phyloP scores from a whole-genome alignment of 2,888 invertebrate genomes.

The Lacanobia oleracea region DNA sequence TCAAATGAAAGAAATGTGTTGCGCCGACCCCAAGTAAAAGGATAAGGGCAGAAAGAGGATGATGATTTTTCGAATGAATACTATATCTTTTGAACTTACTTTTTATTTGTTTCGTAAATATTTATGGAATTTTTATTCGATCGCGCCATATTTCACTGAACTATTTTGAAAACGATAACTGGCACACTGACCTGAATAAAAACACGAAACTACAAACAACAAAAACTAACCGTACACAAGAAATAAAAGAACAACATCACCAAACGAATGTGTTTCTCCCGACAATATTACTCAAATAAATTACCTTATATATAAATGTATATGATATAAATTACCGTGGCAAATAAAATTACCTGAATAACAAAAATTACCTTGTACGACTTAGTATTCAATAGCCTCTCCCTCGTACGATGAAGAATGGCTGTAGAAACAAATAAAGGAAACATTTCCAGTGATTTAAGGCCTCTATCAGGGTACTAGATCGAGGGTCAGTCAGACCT shows the following conservation, averaged over 20 bases:
- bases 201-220: neutral
- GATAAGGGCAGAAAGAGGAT: too few species aligned
- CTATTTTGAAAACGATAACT: neutral
- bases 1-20: too few species aligned
- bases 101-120: neutral
- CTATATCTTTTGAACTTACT: neutral
- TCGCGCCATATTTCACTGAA: neutral
- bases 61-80: too few species aligned
- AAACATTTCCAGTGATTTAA: slow-evolving; percentile 69
- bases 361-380: slow-evolving; percentile 57
- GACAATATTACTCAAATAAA: slow-evolving; percentile 43
- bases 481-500: slow-evolving; percentile 64
- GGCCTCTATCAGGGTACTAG: slow-evolving; percentile 63
- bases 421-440: slow-evolving; percentile 70
- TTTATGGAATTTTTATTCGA: neutral
- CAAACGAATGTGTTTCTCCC: slow-evolving; percentile 37
- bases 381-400: slow-evolving; percentile 72
- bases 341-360: slow-evolving; percentile 41
- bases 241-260: slow-evolving; percentile 34
- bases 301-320: slow-evolving; percentile 11
- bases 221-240: slow-evolving; percentile 4
- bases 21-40: too few species aligned
- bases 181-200: neutral
- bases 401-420: slow-evolving; percentile 62
- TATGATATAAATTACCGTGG: slow-evolving; percentile 29